A percentile compares a stretch with the other conserved stretches of the same genome.
Conservation (phyloP, 2,797 vertebrate species). For the Centropyge bicolor region DNA sequence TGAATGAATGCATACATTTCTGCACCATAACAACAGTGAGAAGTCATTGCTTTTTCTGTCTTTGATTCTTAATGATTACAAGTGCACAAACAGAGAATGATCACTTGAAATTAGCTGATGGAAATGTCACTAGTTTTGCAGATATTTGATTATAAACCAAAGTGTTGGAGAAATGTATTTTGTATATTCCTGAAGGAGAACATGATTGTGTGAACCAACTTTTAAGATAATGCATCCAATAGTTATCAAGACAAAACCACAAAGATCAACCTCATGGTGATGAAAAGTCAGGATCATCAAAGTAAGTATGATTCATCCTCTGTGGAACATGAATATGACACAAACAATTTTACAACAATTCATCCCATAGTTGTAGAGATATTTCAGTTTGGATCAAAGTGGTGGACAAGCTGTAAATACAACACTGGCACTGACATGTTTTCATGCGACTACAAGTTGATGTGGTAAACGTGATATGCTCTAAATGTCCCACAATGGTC, state of each 20-base stretch:
- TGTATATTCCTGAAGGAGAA: too few species aligned
- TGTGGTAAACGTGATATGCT: background rate
- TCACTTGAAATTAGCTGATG: background rate
- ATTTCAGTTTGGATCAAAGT: background rate
- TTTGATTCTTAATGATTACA: background rate
- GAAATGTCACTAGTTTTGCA: background rate
- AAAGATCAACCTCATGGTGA: too few species aligned
- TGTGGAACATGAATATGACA: background rate
- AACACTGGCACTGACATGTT: too few species aligned
- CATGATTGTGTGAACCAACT: too few species aligned
- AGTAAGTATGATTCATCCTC: background rate
- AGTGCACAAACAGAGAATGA: background rate
- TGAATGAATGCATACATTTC: background rate
- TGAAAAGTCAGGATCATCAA: too few species aligned
- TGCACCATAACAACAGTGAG: background rate
- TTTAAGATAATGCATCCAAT: too few species aligned
- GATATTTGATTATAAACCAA: too few species aligned
- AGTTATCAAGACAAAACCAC: too few species aligned
- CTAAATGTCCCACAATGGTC: background rate
- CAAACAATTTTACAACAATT: background rate
- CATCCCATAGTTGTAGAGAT: background rate
- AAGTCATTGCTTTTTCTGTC: background rate
- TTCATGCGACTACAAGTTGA: background rate
- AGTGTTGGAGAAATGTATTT: too few species aligned
- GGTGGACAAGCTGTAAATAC: too few species aligned